Base-by-base conservation (phyloP, 2,888 invertebrate genomes). In the Autographa gamma region DNA sequence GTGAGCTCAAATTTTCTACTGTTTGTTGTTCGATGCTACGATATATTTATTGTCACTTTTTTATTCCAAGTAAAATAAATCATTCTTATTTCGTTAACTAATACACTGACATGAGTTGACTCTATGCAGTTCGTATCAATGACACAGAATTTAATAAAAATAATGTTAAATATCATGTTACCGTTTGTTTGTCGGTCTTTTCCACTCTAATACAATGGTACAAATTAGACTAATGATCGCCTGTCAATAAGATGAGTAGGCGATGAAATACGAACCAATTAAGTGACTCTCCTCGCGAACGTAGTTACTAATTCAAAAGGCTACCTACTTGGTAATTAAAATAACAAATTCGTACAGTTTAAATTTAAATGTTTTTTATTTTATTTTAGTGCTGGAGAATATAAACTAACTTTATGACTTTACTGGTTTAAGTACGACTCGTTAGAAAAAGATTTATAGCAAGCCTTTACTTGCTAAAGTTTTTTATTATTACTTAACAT, bases 181-280 rank as follows among this genome's bases (percentile, higher is more conserved):
- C 19, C 63, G 18, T 59, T 64, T 13, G 60, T 73, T 73, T 64
- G 34, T 48, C 52, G 41, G 19, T 48, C 9, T 63, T 72, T 82
- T 69, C 61, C 41, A 32, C 58, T 63, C 34, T 14, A 31, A 65
- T 43, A 72, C 58, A 81, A 75, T 65, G 58, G 62, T 60, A 63
- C 60, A 69, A 81, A 78, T 77, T 82, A 74, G 71, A 79, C 79
- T 78, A 79, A 78, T 77, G 71, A 72, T 71, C 63, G 58, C 66
- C 71, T 31, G 62, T 61, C 70, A 54, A 71, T 38, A 67, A 66
- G 67, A 74, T 66, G 80, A 83, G 88, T 88, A 84, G 88, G 88
- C 80, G 83, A 79, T 87, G 84, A 88, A 80, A 79, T 73, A 81
- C 67, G 34, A 71, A 62, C 78, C 81, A 84, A 88, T 86, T 82